Evolutionary conservation across 2,888 invertebrate species (phyloP), one percentile per base, ranked within the genome.

Genomic region (Itoplectis maculator): DNA sequence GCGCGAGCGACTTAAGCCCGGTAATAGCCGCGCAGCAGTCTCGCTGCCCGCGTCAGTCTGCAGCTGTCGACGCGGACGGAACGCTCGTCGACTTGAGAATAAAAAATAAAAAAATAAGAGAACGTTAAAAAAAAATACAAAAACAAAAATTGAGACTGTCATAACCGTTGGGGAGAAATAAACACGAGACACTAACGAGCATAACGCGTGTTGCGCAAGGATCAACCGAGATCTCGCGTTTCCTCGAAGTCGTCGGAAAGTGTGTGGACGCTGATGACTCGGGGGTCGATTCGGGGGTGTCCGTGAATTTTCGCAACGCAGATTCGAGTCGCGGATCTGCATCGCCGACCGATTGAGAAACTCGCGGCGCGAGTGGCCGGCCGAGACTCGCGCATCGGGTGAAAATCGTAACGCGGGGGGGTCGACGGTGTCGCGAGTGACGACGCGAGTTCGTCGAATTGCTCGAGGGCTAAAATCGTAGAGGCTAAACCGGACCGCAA

Each of bases 11-110:
- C 84, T 79, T 83, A 85, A 84, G 81, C 84, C 87, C 87, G 83
- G 89, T 90, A 91, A 91, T 88, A 91, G 90, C 88, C 88, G n/a
- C n/a, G n/a, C n/a, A n/a, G n/a, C n/a, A 79, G 63, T 59, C 69
- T 56, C 63, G 42, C 40, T 66, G 6, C 29, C 29, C 29, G 47
- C 89, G 88, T 89, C 90, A 90, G 89, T n/a, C n/a, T 90, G 88
- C 87, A 87, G 84, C 84, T 86, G 85, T 85, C 81, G 85, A 86
- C 82, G 82, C 85, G 83, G 81, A 66, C 63, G 42, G 8, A 61
- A n/a, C n/a, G n/a, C n/a, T n/a, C 54, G 73, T 65, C 47, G 20
- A 20, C 66, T 49, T 29, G 5, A 29, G 5, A 29, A 29, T 29
- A 29, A 29, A 29, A 29, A 29, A 29, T 29, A 42, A 47, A 70